phyloP scores from a whole-genome alignment of 2,113 vertebrate species.

The Aythya baeri region DNA sequence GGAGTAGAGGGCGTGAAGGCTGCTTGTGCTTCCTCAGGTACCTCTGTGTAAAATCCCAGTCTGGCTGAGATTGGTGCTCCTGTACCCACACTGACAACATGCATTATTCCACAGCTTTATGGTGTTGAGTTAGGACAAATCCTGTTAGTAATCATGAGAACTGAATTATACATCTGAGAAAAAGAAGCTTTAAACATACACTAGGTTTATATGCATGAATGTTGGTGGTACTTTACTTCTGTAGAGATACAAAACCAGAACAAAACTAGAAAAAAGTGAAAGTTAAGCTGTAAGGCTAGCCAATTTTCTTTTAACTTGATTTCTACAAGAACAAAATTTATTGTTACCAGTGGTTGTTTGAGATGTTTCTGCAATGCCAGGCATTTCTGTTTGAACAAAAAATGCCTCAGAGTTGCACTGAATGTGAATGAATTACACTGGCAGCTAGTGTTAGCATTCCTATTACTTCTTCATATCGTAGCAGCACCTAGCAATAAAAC shows the following conservation, averaged over 20 bases:
- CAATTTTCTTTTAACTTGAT: not conserved
- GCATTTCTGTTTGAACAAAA: not conserved
- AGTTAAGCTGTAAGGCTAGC: not conserved
- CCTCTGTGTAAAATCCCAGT: not conserved
- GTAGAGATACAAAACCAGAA: not conserved
- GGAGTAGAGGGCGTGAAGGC: not conserved
- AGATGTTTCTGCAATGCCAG: not conserved
- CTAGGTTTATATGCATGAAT: not conserved
- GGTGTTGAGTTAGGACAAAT: not conserved
- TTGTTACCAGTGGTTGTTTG: not conserved
- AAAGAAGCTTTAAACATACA: not conserved
- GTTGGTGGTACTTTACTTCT: not conserved
- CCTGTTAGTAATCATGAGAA: too few relatives aligned
- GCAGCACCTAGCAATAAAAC: slow-evolving; percentile 59
- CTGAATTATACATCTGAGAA: not conserved
- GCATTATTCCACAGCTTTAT: not conserved
- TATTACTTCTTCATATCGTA: not conserved
- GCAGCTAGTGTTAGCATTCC: not conserved
- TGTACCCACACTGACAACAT: fast-evolving
- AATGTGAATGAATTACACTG: not conserved
- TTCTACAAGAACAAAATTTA: not conserved
- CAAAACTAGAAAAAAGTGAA: not conserved
- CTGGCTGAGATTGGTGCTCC: not conserved
- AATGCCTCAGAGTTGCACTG: not conserved
- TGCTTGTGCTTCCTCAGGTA: not conserved